Conservation (phyloP, 2,113 vertebrate genomes). For the Thunnus maccoyii region DNA sequence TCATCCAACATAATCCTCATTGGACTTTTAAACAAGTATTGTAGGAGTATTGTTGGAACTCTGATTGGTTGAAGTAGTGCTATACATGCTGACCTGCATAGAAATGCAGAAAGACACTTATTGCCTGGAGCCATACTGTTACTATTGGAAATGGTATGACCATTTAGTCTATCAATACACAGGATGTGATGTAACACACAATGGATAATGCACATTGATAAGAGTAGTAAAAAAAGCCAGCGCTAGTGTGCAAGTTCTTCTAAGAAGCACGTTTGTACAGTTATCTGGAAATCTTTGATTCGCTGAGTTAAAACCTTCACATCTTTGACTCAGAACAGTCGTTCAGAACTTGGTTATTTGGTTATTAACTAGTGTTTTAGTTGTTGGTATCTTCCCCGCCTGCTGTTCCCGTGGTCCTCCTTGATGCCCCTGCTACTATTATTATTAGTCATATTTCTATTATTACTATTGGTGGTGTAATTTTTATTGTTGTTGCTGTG, state of each 20-base stretch:
- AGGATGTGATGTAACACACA: conserved; percentile 27
- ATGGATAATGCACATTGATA: not conserved
- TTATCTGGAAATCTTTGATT: not conserved
- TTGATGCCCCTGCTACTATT: too few relatives aligned
- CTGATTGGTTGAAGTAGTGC: not conserved
- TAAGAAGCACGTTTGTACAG: not conserved
- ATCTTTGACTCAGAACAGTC: too few relatives aligned
- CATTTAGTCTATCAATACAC: conserved; percentile 20
- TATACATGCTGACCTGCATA: not conserved
- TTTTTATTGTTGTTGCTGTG: too few relatives aligned
- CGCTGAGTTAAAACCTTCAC: too few relatives aligned
- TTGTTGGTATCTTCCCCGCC: too few relatives aligned
- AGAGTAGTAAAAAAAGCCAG: not conserved
- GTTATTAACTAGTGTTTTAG: too few relatives aligned
- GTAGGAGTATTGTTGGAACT: not conserved
- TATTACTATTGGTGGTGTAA: too few relatives aligned
- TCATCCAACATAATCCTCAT: not conserved
- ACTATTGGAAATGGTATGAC: not conserved
- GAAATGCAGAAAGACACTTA: not conserved
- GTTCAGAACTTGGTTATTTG: too few relatives aligned
- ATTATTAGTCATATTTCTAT: too few relatives aligned
- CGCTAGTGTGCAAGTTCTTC: not conserved
- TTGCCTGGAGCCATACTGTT: not conserved
- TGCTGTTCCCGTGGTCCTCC: too few relatives aligned
- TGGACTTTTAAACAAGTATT: not conserved